Conservation (phyloP, 1,140 invertebrate species). For the Temnothorax curvispinosus region DNA sequence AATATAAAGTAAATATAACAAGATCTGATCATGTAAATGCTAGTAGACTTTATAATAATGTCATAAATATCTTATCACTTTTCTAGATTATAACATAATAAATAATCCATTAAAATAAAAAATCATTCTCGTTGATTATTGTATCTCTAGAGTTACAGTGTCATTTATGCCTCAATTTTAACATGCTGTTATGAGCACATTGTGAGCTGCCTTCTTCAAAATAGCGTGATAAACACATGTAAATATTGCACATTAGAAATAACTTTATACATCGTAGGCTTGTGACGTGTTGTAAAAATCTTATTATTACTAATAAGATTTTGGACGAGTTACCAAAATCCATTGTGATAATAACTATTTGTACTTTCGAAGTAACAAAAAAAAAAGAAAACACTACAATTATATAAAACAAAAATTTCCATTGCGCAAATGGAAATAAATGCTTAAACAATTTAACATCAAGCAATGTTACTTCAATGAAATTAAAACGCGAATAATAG, state of each 20-base stretch:
- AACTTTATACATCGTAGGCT: constrained; percentile 65
- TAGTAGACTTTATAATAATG: constrained; percentile 25
- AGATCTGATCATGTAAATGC: constrained; percentile 64
- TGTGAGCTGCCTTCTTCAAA: constrained; percentile 38
- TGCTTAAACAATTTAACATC: constrained; percentile 52
- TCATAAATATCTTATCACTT: background rate
- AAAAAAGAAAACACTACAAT: constrained; percentile 49
- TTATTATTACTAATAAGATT: constrained; percentile 65
- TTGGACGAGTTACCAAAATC: constrained; percentile 63
- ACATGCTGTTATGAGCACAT: constrained; percentile 41
- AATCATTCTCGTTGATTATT: constrained; percentile 44
- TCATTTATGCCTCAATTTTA: constrained; percentile 34
- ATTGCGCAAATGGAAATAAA: constrained; percentile 26
- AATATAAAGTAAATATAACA: constrained; percentile 65
- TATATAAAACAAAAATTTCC: constrained; percentile 55
- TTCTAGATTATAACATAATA: constrained; percentile 35
- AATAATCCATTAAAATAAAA: constrained; percentile 44
- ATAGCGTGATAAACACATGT: constrained; percentile 62
- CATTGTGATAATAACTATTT: constrained; percentile 67
- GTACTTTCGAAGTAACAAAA: constrained; percentile 72
- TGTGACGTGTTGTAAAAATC: constrained; percentile 67
- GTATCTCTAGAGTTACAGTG: constrained; percentile 30
- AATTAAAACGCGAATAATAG: constrained; percentile 35
- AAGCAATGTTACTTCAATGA: constrained; percentile 45
- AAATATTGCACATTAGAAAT: constrained; percentile 66